A percentile compares a stretch with the other conserved stretches of the same genome.
Conservation (phyloP, 2,888 invertebrate genomes). For the Drosophila setosimentum region DNA sequence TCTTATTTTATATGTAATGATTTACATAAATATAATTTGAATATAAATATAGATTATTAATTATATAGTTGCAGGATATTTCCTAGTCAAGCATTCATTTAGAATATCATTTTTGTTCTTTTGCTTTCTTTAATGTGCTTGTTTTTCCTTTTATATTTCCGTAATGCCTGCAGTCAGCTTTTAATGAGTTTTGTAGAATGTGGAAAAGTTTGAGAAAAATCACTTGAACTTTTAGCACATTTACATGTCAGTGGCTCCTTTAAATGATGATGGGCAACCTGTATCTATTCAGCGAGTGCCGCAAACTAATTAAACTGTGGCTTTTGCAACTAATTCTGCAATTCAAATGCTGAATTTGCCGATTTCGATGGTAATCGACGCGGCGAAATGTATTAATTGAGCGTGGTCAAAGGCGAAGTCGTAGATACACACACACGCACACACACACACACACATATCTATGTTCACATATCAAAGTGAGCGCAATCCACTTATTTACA, state of each 20-base stretch:
- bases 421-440: background rate
- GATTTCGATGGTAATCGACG: constrained; percentile 60
- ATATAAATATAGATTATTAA: background rate
- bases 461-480: constrained; percentile 5
- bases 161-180: constrained; percentile 62
- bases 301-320: constrained; percentile 68
- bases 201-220: constrained; percentile 54
- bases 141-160: constrained; percentile 10
- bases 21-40: background rate
- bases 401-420: constrained; percentile 49
- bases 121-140: background rate
- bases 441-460: background rate
- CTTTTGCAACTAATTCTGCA: constrained; percentile 37
- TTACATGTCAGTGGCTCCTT: constrained; percentile 81
- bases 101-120: background rate
- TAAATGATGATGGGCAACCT: constrained; percentile 70
- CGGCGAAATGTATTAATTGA: constrained; percentile 74
- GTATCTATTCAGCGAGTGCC: constrained; percentile 32
- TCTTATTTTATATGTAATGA: background rate
- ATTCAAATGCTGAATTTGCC: constrained; percentile 27
- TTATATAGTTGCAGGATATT: constrained; percentile 8
- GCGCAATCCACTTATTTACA: constrained; percentile 6
- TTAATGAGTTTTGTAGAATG: constrained; percentile 71
- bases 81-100: background rate
- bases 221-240: constrained; percentile 81